These are phyloP conservation scores for Acrocephalus scirpaceus DNA, from an alignment of 2,797 vertebrate species.

Conservation along the genomic window DNA sequence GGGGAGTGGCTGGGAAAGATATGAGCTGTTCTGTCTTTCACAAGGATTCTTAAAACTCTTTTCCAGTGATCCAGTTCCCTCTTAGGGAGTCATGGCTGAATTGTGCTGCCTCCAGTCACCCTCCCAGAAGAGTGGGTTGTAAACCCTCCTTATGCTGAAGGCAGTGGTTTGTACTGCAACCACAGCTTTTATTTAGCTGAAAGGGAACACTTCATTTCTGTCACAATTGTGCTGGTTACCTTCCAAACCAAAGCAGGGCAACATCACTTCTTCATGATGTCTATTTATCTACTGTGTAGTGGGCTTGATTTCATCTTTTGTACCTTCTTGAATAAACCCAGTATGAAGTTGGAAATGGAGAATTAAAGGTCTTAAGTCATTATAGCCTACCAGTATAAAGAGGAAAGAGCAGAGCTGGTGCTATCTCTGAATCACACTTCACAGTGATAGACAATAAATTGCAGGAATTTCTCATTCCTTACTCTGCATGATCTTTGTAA, in stretches of 20 bases:
- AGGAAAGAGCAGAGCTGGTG: neutral
- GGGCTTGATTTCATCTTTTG: neutral
- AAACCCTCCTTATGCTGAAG: neutral
- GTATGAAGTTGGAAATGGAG: neutral
- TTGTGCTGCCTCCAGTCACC: neutral
- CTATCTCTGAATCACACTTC: neutral
- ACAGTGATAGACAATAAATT: neutral
- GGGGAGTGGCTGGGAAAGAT: neutral
- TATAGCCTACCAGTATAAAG: neutral
- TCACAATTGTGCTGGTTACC: neutral
- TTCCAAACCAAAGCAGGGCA: neutral
- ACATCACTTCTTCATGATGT: neutral
- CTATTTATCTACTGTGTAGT: accelerated
- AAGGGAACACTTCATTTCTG: neutral
- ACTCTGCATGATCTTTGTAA: neutral
- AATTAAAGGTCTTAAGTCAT: neutral
- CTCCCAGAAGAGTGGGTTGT: neutral
- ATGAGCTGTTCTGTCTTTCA: neutral
- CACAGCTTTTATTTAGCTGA: neutral
- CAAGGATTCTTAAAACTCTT: neutral
- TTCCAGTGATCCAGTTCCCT: neutral
- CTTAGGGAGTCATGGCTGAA: neutral
- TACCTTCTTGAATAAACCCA: neutral
- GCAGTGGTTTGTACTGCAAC: neutral
- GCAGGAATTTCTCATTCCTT: neutral